A percentile compares a stretch with the other conserved stretches of the same genome.
These are phyloP conservation scores for Malurus alboscapulatus DNA, from an alignment of 2,113 vertebrate species.

Conservation along the genomic window DNA sequence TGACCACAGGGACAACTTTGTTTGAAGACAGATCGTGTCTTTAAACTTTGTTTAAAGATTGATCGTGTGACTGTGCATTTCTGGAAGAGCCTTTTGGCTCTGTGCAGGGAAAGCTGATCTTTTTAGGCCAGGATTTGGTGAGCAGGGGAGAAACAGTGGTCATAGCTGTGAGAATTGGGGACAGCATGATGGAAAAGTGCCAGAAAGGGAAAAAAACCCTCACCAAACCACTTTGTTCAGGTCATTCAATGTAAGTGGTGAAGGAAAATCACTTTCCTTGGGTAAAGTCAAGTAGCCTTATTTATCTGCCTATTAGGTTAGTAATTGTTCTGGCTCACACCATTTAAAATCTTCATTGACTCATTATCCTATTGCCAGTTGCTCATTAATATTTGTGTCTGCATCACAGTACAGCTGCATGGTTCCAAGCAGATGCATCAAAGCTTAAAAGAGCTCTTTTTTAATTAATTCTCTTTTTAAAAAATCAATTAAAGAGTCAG, in stretches of 20 bases:
- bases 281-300: slow-evolving; percentile 43
- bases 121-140: not conserved
- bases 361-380: slow-evolving; percentile 43
- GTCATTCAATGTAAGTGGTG: not conserved
- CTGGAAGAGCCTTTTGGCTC: not conserved
- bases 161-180: not conserved
- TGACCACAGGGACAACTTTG: accelerated
- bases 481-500: not conserved
- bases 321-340: slow-evolving; percentile 45
- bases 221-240: not conserved
- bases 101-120: not conserved
- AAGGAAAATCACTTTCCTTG: not conserved
- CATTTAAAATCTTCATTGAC: slow-evolving; percentile 46
- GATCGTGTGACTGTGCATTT: too few relatives aligned
- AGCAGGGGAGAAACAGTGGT: not conserved
- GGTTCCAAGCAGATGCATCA: slow-evolving; percentile 10
- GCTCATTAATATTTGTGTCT: slow-evolving; percentile 52
- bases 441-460: not conserved
- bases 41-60: too few relatives aligned
- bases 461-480: not conserved
- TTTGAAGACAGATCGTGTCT: not conserved
- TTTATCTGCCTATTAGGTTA: slow-evolving; percentile 52
- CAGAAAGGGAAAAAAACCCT: not conserved
- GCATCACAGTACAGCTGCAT: not conserved
- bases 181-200: not conserved